Base-by-base conservation (phyloP, 2,797 vertebrate genomes). In the Microctenopoma stevenorrisi region DNA sequence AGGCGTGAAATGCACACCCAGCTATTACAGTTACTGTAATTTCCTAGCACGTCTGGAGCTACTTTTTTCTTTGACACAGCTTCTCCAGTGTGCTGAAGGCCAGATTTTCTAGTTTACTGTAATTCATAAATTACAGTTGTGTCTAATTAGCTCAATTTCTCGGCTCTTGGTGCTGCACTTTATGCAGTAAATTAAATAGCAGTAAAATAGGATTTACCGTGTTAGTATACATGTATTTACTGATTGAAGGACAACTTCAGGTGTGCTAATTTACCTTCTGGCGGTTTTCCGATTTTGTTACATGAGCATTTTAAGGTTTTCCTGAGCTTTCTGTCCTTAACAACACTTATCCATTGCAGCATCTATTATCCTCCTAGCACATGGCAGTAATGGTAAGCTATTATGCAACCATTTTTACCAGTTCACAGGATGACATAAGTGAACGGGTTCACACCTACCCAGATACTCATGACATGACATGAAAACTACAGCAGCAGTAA, bases 391-490 rank as follows among this genome's bases (percentile, higher is more conserved):
- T 55, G 33, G 18, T 18, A 43, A 33, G 25, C 58, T 2, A 47
- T 71, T 68, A 68, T 66, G 38, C 16, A 5, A n/a, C 30, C 12
- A n/a, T 65, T 59, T 73, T 64, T 61, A 72, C 14, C 35, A 59
- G 22, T 59, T 67, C 44, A 55, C 52, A 63, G 47, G 15, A 60
- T 66, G 53, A 38, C 22, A 57, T n/a, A 8, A 11, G 3, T 11
- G 38, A 40, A 60, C 28, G 26, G 15, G 62, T 74, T 43, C 14
- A 47, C 15, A 40, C 25, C 52, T 40, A 4, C 16, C 14, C 33
- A 43, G 15, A 46, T 1, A 7, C 16, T n/a, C n/a, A n/a, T n/a
- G n/a, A n/a, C n/a, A n/a, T n/a, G n/a, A n/a, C n/a, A n/a, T n/a
- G n/a, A 15, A 37, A 51, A 35, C 28, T 26, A 18, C 25, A 52